A percentile compares a stretch with the other conserved stretches of the same genome.
Conservation (phyloP, 1,140 invertebrate species). For the Tetragnatha versicolor region DNA sequence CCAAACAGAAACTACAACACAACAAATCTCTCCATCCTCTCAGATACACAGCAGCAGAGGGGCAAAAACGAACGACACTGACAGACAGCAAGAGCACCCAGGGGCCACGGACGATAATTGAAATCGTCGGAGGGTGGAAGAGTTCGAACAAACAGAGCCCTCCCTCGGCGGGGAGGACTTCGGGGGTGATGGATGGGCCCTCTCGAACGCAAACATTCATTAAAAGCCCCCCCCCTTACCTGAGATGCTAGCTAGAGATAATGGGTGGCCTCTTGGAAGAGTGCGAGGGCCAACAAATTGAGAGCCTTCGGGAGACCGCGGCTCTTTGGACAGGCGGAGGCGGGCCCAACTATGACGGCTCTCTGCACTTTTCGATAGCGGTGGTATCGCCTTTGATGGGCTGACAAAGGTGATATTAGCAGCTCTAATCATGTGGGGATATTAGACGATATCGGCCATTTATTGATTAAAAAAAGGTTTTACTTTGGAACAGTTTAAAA, state of each 20-base stretch:
- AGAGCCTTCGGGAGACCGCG: background rate
- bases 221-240: conserved; percentile 24
- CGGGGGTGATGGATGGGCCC: conserved; percentile 32
- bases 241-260: conserved; percentile 15
- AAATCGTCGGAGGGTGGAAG: conserved; percentile 8
- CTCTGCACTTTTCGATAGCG: too few species aligned
- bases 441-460: too few species aligned
- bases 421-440: too few species aligned
- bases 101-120: conserved; percentile 28
- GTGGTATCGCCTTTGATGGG: too few species aligned
- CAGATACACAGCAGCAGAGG: background rate
- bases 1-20: background rate
- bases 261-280: conserved; percentile 29
- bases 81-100: conserved; percentile 6
- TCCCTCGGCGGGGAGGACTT: conserved; percentile 18
- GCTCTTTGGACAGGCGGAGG: background rate
- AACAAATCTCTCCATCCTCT: background rate
- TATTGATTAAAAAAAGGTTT: too few species aligned
- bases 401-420: too few species aligned
- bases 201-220: conserved; percentile 44
- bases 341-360: too few species aligned
- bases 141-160: conserved; percentile 11
- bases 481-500: too few species aligned
- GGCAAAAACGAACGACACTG: background rate
- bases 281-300: conserved; percentile 26